Conservation (phyloP, 1,140 invertebrate species). For the Ceratosolen fusciceps region DNA sequence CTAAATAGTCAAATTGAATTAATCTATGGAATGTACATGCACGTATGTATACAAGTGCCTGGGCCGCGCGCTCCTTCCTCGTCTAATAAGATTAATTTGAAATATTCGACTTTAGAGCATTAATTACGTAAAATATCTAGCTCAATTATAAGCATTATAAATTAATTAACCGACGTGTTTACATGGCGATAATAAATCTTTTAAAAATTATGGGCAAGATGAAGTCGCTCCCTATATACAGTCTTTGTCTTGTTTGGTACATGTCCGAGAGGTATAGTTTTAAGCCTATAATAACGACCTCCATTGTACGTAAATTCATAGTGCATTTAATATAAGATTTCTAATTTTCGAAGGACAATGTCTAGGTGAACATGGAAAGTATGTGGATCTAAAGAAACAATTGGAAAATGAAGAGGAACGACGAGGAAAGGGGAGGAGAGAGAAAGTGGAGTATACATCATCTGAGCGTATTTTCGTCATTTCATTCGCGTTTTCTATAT, state of each 20-base stretch:
- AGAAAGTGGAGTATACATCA: not conserved
- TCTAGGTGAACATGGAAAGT: not conserved
- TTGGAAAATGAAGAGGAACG: not conserved
- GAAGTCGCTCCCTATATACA: not conserved
- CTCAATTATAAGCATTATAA: not conserved
- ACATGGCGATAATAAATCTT: not conserved
- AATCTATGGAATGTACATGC: no score
- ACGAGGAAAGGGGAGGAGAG: not conserved
- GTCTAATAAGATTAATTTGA: no score
- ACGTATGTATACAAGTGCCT: no score
- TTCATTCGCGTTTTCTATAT: slow-evolving; percentile 25
- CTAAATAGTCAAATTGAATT: no score
- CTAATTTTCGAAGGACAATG: no score
- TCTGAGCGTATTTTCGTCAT: slow-evolving; percentile 45
- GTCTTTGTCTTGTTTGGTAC: not conserved
- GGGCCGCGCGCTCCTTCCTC: no score
- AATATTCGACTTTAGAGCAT: not conserved
- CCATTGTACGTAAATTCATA: not conserved
- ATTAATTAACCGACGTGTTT: not conserved
- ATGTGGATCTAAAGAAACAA: slow-evolving; percentile 24
- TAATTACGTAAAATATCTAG: not conserved
- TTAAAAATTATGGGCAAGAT: not conserved
- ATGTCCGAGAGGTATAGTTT: not conserved
- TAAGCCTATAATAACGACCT: not conserved
- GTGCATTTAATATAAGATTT: not conserved